Conservation (phyloP, 2,888 invertebrate genomes). For the Lingula anatina region DNA sequence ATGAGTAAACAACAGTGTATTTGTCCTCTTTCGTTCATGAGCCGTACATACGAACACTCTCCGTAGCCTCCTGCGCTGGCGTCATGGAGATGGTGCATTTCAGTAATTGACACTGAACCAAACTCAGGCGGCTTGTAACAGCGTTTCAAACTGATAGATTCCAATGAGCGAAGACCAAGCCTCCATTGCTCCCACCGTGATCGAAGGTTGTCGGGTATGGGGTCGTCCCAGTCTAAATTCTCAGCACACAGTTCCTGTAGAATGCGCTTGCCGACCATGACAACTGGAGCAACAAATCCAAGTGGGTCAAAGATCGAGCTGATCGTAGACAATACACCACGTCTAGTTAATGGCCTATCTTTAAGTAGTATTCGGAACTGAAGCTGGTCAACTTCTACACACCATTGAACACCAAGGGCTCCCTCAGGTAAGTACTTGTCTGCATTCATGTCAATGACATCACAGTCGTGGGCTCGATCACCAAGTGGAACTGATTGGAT, state of each 20-base stretch:
- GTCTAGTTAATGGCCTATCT: conserved; percentile 11
- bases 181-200: conserved; percentile 8
- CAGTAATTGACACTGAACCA: conserved; percentile 2
- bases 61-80: conserved; percentile 14
- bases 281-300: conserved; percentile 14
- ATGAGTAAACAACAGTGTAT: conserved; percentile 14
- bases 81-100: conserved; percentile 14
- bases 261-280: conserved; percentile 10
- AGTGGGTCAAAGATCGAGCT: conserved; percentile 15
- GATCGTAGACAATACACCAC: conserved; percentile 15
- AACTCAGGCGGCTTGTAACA: conserved; percentile 13
- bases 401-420: conserved; percentile 20
- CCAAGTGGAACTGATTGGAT: conserved; percentile 6
- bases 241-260: too few relatives aligned
- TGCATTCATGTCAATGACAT: conserved; percentile 1
- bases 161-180: conserved; percentile 2
- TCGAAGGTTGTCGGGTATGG: neutral
- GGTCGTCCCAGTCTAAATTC: conserved; percentile 3
- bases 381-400: conserved; percentile 12
- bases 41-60: conserved; percentile 9
- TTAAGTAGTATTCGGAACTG: conserved; percentile 5
- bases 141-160: conserved; percentile 9
- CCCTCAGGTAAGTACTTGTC: conserved; percentile 9
- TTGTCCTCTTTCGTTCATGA: conserved; percentile 3
- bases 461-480: conserved; percentile 10